Conservation (phyloP, 2,888 invertebrate genomes). For the Apocheima hispidaria region DNA sequence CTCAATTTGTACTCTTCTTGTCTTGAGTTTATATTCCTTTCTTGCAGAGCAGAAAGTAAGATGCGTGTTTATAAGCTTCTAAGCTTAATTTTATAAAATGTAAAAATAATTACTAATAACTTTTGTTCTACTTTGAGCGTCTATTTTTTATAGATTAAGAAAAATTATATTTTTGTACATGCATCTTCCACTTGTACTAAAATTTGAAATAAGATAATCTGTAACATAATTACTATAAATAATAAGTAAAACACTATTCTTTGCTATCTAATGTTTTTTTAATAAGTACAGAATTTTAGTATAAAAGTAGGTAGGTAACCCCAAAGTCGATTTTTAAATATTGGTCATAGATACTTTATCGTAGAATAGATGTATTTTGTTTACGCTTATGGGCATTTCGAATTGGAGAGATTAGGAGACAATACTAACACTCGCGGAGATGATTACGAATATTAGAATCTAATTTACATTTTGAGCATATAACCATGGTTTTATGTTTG, state of each 20-base stretch:
- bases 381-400: no score
- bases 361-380: no score
- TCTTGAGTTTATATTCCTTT: neutral
- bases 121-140: neutral
- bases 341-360: no score
- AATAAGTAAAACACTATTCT: constrained; percentile 1
- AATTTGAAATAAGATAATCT: neutral
- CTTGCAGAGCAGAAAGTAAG: constrained; percentile 1
- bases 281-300: neutral
- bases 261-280: neutral
- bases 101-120: neutral
- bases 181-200: constrained; percentile 11
- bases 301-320: no score
- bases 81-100: no score
- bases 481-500: no score
- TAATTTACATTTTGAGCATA: no score
- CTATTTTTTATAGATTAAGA: constrained; percentile 5
- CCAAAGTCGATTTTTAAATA: no score
- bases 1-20: neutral
- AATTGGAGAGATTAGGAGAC: no score
- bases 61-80: constrained; percentile 3
- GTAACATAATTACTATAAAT: neutral
- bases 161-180: constrained; percentile 2
- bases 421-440: no score
- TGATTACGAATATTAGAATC: no score